Conservation (phyloP, 2,888 invertebrate genomes). For the Limnephilus lunatus region DNA sequence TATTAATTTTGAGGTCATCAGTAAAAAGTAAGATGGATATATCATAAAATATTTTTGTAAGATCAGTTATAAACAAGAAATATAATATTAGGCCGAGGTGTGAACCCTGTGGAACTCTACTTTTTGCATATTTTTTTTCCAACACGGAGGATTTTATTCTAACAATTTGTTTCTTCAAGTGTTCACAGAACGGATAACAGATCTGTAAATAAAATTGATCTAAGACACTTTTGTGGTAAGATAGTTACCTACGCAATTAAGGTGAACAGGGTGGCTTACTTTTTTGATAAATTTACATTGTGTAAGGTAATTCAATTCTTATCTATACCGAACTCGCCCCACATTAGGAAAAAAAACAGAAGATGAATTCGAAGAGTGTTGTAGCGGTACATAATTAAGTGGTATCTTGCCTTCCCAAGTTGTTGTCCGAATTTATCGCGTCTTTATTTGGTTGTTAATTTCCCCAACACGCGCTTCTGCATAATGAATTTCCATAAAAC, state of each 20-base stretch:
- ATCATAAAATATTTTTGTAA: no score
- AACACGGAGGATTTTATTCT: no score
- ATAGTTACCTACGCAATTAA: neutral
- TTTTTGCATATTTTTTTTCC: no score
- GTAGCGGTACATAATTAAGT: slow-evolving; percentile 35
- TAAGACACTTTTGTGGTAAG: no score
- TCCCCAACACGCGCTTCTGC: slow-evolving; percentile 56
- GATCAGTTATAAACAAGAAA: no score
- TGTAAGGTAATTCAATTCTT: neutral
- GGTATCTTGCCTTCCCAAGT: slow-evolving; percentile 44
- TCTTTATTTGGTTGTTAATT: slow-evolving; percentile 66
- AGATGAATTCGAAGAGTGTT: neutral
- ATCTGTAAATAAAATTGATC: no score
- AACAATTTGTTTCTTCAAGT: no score
- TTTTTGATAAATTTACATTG: neutral
- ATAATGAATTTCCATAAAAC: slow-evolving; percentile 65
- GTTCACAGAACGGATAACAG: no score
- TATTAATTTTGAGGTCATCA: no score
- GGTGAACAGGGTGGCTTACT: neutral
- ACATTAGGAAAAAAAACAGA: neutral
- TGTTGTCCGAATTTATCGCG: slow-evolving; percentile 58
- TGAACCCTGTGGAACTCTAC: no score
- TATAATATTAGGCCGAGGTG: no score
- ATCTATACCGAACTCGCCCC: neutral
- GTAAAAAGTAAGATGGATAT: no score